Evolutionary conservation across 2,797 vertebrate genomes (phyloP).

Genomic region (Neopelma chrysocephalum): DNA sequence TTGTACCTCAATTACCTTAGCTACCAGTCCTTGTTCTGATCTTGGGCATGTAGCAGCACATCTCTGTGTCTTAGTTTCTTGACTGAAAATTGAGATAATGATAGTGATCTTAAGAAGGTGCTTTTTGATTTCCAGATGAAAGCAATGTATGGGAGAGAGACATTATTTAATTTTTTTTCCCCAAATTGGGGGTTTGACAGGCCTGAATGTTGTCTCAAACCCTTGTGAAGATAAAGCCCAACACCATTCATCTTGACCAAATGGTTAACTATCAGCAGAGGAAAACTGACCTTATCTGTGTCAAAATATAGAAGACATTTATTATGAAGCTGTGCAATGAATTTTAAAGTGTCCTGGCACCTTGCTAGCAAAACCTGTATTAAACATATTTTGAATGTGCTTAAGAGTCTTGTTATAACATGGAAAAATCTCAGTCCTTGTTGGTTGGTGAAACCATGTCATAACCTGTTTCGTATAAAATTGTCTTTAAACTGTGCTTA

Average conservation of each 20-base stretch:
- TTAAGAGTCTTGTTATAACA: constrained; percentile 25
- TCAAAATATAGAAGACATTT: neutral
- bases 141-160: neutral
- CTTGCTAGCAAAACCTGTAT: neutral
- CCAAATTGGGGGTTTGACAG: neutral
- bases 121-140: constrained; percentile 53
- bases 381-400: neutral
- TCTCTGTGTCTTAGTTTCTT: neutral
- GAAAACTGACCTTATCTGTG: neutral
- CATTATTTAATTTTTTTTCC: neutral
- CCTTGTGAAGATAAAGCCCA: neutral
- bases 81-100: constrained; percentile 32
- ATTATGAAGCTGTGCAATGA: neutral
- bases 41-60: neutral
- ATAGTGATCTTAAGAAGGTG: constrained; percentile 14
- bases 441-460: constrained; percentile 38
- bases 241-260: neutral
- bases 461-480: constrained; percentile 58
- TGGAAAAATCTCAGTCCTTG: constrained; percentile 34
- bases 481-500: constrained; percentile 58
- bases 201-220: neutral
- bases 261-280: neutral
- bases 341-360: neutral
- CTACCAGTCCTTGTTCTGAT: neutral
- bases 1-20: neutral